Conservation (phyloP, 2,797 vertebrate genomes). For the Oceanodroma leucorhoa region DNA sequence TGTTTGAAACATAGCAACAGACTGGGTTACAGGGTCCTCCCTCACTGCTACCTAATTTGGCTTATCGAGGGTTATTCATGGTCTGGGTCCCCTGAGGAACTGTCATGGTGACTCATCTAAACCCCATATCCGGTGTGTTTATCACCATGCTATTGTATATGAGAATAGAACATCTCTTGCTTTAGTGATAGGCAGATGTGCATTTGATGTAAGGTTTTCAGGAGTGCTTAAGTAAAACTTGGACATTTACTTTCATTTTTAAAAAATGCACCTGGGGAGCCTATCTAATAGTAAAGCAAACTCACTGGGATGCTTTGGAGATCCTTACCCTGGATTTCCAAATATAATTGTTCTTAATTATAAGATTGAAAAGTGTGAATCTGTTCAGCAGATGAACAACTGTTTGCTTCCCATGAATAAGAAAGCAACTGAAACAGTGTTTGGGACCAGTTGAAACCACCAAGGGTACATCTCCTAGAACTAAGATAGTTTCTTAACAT, state of each 20-base stretch:
- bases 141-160: not conserved
- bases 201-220: not conserved
- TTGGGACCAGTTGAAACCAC: not conserved
- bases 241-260: not conserved
- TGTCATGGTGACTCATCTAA: not conserved
- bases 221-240: not conserved
- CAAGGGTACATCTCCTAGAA: not conserved
- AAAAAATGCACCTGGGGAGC: not conserved
- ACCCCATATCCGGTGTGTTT: not conserved
- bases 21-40: not conserved
- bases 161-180: not conserved
- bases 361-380: not conserved
- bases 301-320: not conserved
- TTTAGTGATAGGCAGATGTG: not conserved
- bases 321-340: not conserved
- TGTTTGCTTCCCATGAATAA: not conserved
- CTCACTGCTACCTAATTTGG: conserved; percentile 25
- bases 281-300: not conserved
- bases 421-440: not conserved
- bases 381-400: not conserved
- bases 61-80: conserved; percentile 8
- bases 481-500: not conserved
- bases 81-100: not conserved
- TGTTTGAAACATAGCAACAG: conserved; percentile 59
- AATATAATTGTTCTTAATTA: not conserved